These are phyloP conservation scores for Urechis unicinctus DNA, from an alignment of 2,888 invertebrate genomes.

Conservation along the genomic window DNA sequence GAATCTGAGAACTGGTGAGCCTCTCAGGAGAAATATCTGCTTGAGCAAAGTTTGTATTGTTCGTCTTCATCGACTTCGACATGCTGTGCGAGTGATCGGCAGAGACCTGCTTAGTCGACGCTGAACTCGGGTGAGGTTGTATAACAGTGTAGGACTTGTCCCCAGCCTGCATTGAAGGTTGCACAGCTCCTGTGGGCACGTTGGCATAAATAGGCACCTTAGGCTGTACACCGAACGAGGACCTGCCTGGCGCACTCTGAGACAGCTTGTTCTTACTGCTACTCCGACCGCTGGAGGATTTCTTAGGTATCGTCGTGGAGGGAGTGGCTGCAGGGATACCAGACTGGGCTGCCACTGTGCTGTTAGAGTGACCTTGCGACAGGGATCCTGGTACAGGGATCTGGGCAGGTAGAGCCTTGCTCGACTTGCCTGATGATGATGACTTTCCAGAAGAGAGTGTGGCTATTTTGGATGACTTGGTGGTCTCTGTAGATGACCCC, in stretches of 20 bases:
- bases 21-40: constrained; percentile 1
- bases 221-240: not conserved
- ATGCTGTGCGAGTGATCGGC: not conserved
- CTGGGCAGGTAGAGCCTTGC: not conserved
- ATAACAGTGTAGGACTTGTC: no score
- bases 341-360: no score
- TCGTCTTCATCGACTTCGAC: constrained; percentile 1
- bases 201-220: not conserved
- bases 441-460: not conserved
- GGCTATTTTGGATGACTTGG: not conserved
- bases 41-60: constrained; percentile 5
- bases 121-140: no score
- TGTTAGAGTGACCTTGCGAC: no score
- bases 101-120: not conserved
- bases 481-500: not conserved
- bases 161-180: not conserved
- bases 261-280: not conserved
- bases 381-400: no score
- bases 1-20: not conserved
- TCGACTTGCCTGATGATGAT: not conserved
- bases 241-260: not conserved
- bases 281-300: not conserved
- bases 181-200: not conserved
- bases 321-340: not conserved
- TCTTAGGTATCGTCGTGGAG: not conserved